Conservation (phyloP, 2,113 vertebrate genomes). For the Xyrauchen texanus region DNA sequence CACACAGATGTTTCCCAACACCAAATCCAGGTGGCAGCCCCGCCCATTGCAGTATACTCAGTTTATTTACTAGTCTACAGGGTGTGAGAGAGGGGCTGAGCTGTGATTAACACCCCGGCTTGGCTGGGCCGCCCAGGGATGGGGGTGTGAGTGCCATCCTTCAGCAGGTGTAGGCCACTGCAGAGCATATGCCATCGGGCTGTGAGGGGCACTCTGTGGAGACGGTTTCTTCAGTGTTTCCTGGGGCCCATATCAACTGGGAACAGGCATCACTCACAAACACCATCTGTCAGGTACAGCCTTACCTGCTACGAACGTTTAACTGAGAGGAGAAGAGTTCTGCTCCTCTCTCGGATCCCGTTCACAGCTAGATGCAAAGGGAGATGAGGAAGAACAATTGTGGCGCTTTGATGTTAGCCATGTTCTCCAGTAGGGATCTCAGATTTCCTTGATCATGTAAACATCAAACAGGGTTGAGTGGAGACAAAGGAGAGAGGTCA, state of each 20-base stretch:
- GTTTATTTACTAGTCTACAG: conserved; percentile 63
- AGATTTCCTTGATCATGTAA: conserved; percentile 57
- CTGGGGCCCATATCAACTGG: conserved; percentile 77
- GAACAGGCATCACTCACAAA: conserved; percentile 74
- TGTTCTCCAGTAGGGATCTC: neutral
- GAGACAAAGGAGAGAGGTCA: conserved; percentile 37
- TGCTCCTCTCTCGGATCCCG: conserved; percentile 39
- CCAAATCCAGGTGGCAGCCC: conserved; percentile 35
- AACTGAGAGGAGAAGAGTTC: conserved; percentile 60
- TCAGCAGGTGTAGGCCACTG: conserved; percentile 82
- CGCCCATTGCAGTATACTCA: conserved; percentile 32
- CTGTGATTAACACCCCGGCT: conserved; percentile 69
- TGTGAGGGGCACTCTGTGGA: conserved; percentile 64
- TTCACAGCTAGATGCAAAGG: conserved; percentile 54
- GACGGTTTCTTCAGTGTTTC: conserved; percentile 73
- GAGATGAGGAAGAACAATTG: neutral
- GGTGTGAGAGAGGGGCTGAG: conserved; percentile 73
- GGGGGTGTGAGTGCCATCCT: conserved; percentile 71
- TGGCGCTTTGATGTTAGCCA: neutral
- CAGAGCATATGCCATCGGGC: conserved; percentile 81
- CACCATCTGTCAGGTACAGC: conserved; percentile 83
- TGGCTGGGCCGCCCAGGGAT: conserved; percentile 66
- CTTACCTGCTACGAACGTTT: conserved; percentile 69
- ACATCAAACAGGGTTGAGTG: conserved; percentile 57
- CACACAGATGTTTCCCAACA: conserved; percentile 15